These are phyloP conservation scores for Trichonephila clavata DNA, from an alignment of 1,140 invertebrate genomes.

Conservation along the genomic window DNA sequence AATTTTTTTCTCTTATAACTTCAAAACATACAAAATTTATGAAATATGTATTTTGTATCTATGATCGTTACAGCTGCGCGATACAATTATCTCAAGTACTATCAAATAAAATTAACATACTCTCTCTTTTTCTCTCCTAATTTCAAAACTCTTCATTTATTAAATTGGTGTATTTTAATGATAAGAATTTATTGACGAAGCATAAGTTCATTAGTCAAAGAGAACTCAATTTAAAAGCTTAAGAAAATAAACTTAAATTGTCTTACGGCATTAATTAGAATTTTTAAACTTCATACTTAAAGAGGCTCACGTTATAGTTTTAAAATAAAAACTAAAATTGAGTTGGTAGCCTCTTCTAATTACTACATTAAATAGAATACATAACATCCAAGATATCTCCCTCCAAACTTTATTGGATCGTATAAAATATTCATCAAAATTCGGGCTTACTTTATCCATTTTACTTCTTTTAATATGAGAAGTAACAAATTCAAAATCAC, in stretches of 20 bases:
- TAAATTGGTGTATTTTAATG: neutral
- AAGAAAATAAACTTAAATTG: neutral
- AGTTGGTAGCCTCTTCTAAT: constrained; percentile 29
- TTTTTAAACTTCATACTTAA: neutral
- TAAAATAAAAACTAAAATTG: constrained; percentile 14
- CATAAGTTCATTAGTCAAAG: neutral
- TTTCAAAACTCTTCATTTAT: neutral
- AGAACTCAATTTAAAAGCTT: neutral
- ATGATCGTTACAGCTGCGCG: too few species aligned
- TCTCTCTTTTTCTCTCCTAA: too few species aligned
- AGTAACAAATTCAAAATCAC: constrained; percentile 68
- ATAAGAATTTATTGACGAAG: neutral
- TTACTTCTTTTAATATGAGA: constrained; percentile 28
- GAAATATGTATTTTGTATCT: too few species aligned
- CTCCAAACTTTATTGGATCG: constrained; percentile 45
- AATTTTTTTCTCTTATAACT: too few species aligned
- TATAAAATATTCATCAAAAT: constrained; percentile 65
- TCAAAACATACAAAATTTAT: too few species aligned
- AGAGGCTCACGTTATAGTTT: neutral
- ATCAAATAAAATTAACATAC: too few species aligned
- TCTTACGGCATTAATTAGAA: neutral
- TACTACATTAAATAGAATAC: constrained; percentile 42
- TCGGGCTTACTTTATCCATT: constrained; percentile 23
- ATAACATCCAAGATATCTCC: neutral
- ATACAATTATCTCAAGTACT: too few species aligned